A percentile compares a stretch with the other conserved stretches of the same genome.
Conservation (phyloP, 2,797 vertebrate genomes). For the Acipenser transmontanus region DNA sequence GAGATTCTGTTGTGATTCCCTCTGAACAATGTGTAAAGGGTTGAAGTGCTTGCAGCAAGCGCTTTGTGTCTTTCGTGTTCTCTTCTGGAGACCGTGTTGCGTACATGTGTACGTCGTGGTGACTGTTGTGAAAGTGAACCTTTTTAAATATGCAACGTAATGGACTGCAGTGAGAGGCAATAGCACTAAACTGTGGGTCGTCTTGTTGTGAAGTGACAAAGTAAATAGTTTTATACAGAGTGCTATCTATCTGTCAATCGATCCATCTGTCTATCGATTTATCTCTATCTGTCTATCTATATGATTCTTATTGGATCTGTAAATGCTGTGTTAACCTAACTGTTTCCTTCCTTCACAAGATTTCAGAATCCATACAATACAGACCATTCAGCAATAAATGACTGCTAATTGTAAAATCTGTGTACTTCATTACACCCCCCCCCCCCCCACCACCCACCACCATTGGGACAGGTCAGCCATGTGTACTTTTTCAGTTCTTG, state of each 20-base stretch:
- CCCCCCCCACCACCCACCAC: too few species aligned
- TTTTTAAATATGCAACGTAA: constrained; percentile 66
- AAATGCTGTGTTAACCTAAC: constrained; percentile 7
- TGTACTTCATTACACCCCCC: too few species aligned
- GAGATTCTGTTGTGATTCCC: constrained; percentile 60
- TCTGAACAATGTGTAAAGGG: constrained; percentile 57
- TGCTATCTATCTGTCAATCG: constrained; percentile 14
- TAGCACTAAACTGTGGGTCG: constrained; percentile 44
- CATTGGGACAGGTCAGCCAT: too few species aligned
- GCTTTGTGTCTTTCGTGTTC: constrained; percentile 23
- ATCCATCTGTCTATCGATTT: too few species aligned
- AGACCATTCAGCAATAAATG: constrained; percentile 12
- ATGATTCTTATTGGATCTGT: constrained; percentile 12
- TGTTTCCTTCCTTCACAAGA: constrained; percentile 5
- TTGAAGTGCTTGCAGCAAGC: constrained; percentile 36
- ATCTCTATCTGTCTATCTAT: constrained; percentile 14
- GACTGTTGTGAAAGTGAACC: constrained; percentile 65
- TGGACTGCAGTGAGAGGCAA: constrained; percentile 59
- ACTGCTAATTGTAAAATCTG: not conserved
- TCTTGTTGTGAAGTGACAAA: constrained; percentile 54
- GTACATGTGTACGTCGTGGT: constrained; percentile 52
- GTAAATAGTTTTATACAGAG: constrained; percentile 53
- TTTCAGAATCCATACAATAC: not conserved
- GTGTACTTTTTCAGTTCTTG: too few species aligned
- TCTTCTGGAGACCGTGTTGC: constrained; percentile 37